Conservation (phyloP, 2,797 vertebrate species). For the Gephyroberyx darwinii region DNA sequence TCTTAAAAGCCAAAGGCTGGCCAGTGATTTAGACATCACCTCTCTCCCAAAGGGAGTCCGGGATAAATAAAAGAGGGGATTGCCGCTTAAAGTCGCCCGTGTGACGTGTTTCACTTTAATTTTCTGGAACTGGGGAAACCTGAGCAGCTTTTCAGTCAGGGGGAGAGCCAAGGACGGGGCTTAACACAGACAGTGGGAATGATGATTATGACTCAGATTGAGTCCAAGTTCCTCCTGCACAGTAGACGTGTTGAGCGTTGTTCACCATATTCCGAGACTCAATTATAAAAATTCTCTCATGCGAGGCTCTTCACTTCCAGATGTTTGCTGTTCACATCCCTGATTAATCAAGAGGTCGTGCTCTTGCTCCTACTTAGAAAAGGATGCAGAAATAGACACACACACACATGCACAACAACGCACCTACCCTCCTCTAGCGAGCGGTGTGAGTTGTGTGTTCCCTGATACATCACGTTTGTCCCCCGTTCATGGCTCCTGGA, state of each 20-base stretch:
- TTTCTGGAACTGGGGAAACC: constrained; percentile 32
- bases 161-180: neutral
- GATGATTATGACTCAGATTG: constrained; percentile 12
- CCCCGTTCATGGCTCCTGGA: constrained; percentile 54
- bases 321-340: constrained; percentile 19
- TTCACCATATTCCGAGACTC: constrained; percentile 1
- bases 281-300: no score
- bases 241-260: neutral
- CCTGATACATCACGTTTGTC: constrained; percentile 59
- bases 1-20: constrained; percentile 62
- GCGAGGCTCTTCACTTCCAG: constrained; percentile 14
- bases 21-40: constrained; percentile 61
- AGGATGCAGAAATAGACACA: neutral
- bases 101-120: constrained; percentile 42
- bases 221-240: constrained; percentile 21
- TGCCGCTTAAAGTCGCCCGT: constrained; percentile 39
- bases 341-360: constrained; percentile 16
- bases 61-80: constrained; percentile 58
- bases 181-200: constrained; percentile 17
- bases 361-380: neutral
- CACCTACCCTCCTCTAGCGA: neutral
- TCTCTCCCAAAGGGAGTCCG: constrained; percentile 51
- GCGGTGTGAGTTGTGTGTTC: constrained; percentile 32
- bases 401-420: neutral
- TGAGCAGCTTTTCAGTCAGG: constrained; percentile 14